phyloP scores from a whole-genome alignment of 2,888 invertebrate species.

The Microdon myrmicae region DNA sequence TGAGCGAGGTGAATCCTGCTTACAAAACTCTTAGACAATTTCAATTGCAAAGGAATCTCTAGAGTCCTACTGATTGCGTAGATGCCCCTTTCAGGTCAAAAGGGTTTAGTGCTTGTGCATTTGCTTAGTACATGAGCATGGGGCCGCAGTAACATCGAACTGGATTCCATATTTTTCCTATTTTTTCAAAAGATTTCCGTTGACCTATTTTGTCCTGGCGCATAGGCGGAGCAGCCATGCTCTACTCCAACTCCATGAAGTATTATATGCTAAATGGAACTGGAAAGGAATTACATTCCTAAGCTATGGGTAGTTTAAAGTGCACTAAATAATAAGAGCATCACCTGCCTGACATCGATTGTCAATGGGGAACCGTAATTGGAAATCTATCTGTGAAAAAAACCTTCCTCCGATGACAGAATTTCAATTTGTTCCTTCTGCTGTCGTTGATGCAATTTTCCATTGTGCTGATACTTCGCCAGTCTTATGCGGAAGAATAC shows the following conservation, averaged over 20 bases:
- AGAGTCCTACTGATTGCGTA: no score
- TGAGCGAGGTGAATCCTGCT: no score
- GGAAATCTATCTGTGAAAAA: conserved; percentile 45
- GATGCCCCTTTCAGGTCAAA: conserved; percentile 9
- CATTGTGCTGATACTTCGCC: conserved; percentile 43
- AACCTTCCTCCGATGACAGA: conserved; percentile 14
- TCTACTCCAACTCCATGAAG: no score
- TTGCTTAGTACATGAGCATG: conserved; percentile 17
- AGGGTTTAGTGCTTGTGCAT: conserved; percentile 20
- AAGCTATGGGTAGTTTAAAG: conserved; percentile 17
- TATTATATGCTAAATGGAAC: conserved; percentile 35
- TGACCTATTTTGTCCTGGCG: conserved; percentile 36
- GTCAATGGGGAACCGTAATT: conserved; percentile 33
- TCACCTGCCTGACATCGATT: conserved; percentile 36
- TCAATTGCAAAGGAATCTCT: no score
- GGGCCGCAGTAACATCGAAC: conserved; percentile 1
- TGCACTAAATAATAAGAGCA: no score
- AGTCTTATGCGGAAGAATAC: conserved; percentile 6
- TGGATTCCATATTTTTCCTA: background rate
- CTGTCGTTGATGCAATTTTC: conserved; percentile 44
- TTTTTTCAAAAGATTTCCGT: conserved; percentile 34
- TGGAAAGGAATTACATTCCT: conserved; percentile 37
- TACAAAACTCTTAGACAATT: no score
- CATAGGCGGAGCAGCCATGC: conserved; percentile 1
- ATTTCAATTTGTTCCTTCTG: conserved; percentile 46